Evolutionary conservation across 2,888 invertebrate species (phyloP), one percentile per base, ranked within the genome.

Genomic region (Reticulitermes lucifugus): DNA sequence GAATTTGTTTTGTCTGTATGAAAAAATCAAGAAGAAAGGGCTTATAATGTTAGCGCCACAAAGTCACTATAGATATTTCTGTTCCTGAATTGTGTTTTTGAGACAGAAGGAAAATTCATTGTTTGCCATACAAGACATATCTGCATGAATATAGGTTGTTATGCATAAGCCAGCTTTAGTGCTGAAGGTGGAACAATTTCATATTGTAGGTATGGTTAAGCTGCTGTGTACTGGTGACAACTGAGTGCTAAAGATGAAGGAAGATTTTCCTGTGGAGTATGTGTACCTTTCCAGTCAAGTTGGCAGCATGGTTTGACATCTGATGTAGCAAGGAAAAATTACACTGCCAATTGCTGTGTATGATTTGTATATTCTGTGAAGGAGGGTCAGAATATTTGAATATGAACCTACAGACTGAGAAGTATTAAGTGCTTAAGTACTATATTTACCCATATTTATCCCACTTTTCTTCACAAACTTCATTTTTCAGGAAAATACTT

Each of bases 71-170:
- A 25, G 25, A 70, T 46, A 9, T n/a, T 81, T 65, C 65, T 41
- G 41, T 35, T 60, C 59, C 5, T 81, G 60, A 80, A 59, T 25
- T 80, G 21, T 80, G 14, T 35, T 80, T 77, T 77, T 77, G n/a
- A 46, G 41, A 7, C 6, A n/a, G 14, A 46, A 35, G 22, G 46
- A 46, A n/a, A 77, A 51, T 77, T 73, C 46, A n/a, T 71, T 46
- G 65, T 83, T 60, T 82, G 41, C 35, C 25, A 70, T 55, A 55
- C 65, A 71, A 70, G 25, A 83, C 70, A 83, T 83, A 60, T 80
- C 55, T 80, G 25, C 60, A 80, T 55, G 35, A 70, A 41, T 22
- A 41, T 83, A 41, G 21, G 55, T 25, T n/a, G 29, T 83, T 41
- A 41, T 65, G 59, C 60, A 46, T 60, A 21, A 10, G n/a, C 41